These are phyloP conservation scores for Nerophis lumbriciformis DNA, from an alignment of 2,113 vertebrate genomes.

Conservation along the genomic window DNA sequence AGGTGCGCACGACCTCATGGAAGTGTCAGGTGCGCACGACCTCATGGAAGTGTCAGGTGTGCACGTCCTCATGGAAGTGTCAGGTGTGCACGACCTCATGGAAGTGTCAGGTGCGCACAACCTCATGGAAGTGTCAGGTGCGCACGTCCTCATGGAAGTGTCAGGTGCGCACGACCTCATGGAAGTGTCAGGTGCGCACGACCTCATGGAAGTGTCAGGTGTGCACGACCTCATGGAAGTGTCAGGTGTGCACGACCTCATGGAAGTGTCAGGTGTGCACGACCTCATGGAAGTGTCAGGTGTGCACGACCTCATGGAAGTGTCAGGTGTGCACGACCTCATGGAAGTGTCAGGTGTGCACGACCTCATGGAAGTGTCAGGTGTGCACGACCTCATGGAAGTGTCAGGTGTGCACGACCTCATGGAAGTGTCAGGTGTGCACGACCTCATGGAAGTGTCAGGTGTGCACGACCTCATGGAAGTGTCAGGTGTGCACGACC, in stretches of 20 bases:
- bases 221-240: constrained; percentile 9
- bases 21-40: constrained; percentile 28
- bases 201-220: constrained; percentile 31
- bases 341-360: constrained; percentile 33
- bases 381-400: constrained; percentile 16
- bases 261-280: constrained; percentile 31
- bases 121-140: constrained; percentile 32
- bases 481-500: too few species aligned
- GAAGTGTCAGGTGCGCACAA: constrained; percentile 28
- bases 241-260: constrained; percentile 24
- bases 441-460: constrained; percentile 23
- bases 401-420: constrained; percentile 23
- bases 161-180: constrained; percentile 19
- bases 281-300: constrained; percentile 28
- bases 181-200: constrained; percentile 31
- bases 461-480: constrained; percentile 9
- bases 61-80: constrained; percentile 20
- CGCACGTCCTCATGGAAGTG: constrained; percentile 16
- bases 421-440: constrained; percentile 33
- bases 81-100: constrained; percentile 17
- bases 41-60: constrained; percentile 32
- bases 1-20: constrained; percentile 15
- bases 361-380: constrained; percentile 25
- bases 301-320: constrained; percentile 14
- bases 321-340: constrained; percentile 21